Percentiles rank a stretch among this genome's conserved stretches.
Conservation (phyloP, 2,797 vertebrate genomes). For the Enteromius mattozi region DNA sequence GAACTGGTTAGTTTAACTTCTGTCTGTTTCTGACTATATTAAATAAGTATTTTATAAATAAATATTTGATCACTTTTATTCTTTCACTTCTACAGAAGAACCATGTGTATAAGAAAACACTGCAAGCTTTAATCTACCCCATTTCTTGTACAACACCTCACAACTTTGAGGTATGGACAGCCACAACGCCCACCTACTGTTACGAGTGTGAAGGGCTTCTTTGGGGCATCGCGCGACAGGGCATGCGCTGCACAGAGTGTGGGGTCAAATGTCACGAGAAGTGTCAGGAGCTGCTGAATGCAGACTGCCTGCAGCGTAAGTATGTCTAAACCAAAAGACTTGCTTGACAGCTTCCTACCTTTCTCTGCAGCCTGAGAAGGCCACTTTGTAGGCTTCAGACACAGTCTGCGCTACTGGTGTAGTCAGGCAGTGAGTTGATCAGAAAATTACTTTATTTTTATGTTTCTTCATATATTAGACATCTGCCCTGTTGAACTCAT, state of each 20-base stretch:
- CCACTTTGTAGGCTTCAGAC: neutral
- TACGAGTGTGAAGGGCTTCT: slow-evolving; percentile 97
- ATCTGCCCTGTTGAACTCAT: slow-evolving; percentile 19
- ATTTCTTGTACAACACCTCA: slow-evolving; percentile 98
- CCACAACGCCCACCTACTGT: slow-evolving; percentile 97
- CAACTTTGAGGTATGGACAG: slow-evolving; percentile 97
- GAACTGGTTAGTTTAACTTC: slow-evolving; percentile 87
- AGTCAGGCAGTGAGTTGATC: neutral
- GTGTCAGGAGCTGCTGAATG: slow-evolving; percentile 98
- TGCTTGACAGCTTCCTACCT: neutral
- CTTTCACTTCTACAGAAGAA: slow-evolving; percentile 82
- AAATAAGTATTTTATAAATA: neutral
- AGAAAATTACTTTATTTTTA: neutral
- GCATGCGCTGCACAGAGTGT: slow-evolving; percentile 95
- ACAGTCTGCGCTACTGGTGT: neutral
- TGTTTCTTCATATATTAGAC: neutral
- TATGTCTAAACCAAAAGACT: slow-evolving; percentile 47
- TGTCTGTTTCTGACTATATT: neutral
- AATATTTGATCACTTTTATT: neutral
- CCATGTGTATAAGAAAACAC: slow-evolving; percentile 98
- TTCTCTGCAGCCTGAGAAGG: neutral
- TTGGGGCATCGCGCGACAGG: slow-evolving; percentile 97
- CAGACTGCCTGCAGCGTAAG: slow-evolving; percentile 94
- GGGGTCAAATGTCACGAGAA: slow-evolving; percentile 99
- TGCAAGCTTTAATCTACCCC: slow-evolving; percentile 98